Conservation (phyloP, 2,888 invertebrate genomes). For the Eristalis arbustorum region DNA sequence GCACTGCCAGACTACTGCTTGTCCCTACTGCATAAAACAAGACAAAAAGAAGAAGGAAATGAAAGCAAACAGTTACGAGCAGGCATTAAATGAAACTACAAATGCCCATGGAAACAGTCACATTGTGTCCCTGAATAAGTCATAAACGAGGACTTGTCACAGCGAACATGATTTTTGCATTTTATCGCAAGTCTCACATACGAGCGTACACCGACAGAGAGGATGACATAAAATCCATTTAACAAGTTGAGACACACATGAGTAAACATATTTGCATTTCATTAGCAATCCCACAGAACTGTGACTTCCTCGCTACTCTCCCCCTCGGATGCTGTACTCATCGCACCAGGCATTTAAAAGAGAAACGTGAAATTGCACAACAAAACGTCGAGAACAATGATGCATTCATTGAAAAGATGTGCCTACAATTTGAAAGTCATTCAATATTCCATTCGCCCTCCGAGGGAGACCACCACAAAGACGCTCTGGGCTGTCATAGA, state of each 20-base stretch:
- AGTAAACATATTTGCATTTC: constrained; percentile 36
- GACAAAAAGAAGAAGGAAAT: not conserved
- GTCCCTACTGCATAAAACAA: not conserved
- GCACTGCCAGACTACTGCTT: too few species aligned
- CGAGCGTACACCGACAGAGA: not conserved
- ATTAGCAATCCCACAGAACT: constrained; percentile 29
- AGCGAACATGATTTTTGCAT: not conserved
- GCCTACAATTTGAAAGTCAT: not conserved
- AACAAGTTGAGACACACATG: constrained; percentile 17
- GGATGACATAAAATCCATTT: constrained; percentile 43
- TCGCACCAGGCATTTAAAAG: not conserved
- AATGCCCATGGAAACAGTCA: not conserved
- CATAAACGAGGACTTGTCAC: not conserved
- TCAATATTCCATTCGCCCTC: constrained; percentile 9
- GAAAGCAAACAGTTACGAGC: not conserved
- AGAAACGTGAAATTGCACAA: not conserved
- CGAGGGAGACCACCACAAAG: constrained; percentile 1
- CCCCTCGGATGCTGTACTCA: not conserved
- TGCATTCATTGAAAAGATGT: not conserved
- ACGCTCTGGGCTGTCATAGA: not conserved
- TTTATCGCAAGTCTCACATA: not conserved
- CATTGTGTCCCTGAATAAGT: not conserved
- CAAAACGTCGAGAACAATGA: not conserved
- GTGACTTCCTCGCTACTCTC: not conserved
- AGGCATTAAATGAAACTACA: not conserved